Evolutionary conservation across 1,140 invertebrate genomes (phyloP), one percentile per base, ranked within the genome.

Genomic region (Druon quercuslanigerum): DNA sequence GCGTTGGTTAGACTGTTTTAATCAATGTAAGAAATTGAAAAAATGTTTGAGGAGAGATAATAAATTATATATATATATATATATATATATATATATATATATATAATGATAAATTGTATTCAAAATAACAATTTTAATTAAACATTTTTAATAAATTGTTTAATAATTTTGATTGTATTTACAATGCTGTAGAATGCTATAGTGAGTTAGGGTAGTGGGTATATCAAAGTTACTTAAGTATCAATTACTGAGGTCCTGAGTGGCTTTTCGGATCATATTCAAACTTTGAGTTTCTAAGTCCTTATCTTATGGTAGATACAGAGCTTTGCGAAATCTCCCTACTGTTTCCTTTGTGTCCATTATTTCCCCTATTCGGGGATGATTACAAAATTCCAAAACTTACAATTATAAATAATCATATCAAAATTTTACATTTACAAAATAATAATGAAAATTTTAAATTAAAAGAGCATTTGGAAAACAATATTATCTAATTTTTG

Each of bases 211-310:
- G 25, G 40, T 60, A 66, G 11, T 25, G 20, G 56, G 19, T 57
- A 20, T 84, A 82, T 84, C 83, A 85, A 84, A 83, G 82, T 84
- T 83, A 79, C 84, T 82, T 87, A 79, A 79, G 80, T 90, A 91
- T 91, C 90, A 91, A 91, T 92, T 92, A 87, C 85, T 56, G 73
- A 84, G 83, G 90, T 87, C 90, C 91, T 90, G 72, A 76, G 86
- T 85, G 89, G 91, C 90, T 92, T 91, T 91, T 86, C 85, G 90
- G 90, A 91, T 92, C 91, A 92, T 91, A 91, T 83, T 82, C 85
- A 91, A 91, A 91, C 89, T 92, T 90, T 86, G 84, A 88, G 82
- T 85, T 83, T 85, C 84, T 91, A 89, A 91, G 88, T 87, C 84
- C 83, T 83, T 78, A 57, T 83, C 78, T 86, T 84, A 81, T 80